These are phyloP conservation scores for Lithophane socia DNA, from an alignment of 2,888 invertebrate genomes.

Conservation along the genomic window DNA sequence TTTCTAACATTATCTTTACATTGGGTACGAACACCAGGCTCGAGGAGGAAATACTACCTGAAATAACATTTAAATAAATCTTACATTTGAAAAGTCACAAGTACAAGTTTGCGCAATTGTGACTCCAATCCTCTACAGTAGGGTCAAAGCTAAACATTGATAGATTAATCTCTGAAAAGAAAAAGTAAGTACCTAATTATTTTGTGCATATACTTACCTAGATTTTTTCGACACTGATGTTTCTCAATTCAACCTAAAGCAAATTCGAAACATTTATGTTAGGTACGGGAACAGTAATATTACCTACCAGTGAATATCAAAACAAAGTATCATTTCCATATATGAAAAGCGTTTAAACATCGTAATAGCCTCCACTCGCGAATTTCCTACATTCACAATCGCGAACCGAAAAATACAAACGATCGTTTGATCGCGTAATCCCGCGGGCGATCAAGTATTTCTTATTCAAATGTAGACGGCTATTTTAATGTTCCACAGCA, in stretches of 20 bases:
- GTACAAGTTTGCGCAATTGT: not conserved
- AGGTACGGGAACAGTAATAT: conserved; percentile 24
- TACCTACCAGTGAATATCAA: conserved; percentile 38
- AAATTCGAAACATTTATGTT: conserved; percentile 16
- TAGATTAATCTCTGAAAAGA: not conserved
- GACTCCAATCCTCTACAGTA: not conserved
- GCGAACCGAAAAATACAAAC: conserved; percentile 77
- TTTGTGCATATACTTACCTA: not conserved
- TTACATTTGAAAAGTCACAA: conserved; percentile 1
- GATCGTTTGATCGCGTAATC: conserved; percentile 83
- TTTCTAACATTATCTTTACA: conserved; percentile 85
- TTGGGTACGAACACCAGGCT: conserved; percentile 76
- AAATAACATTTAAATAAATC: conserved; percentile 76
- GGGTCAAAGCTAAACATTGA: not conserved
- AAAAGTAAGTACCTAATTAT: not conserved
- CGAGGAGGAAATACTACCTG: conserved; percentile 72
- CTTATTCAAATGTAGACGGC: conserved; percentile 88
- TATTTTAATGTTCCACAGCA: conserved; percentile 86
- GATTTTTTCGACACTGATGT: not conserved
- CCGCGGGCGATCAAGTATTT: conserved; percentile 82
- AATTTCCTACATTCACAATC: conserved; percentile 66
- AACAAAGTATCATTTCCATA: conserved; percentile 52
- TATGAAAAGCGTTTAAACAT: conserved; percentile 52
- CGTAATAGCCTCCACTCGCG: conserved; percentile 51
- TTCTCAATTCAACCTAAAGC: conserved; percentile 1